Percentiles rank a stretch among this genome's conserved stretches.
These are phyloP conservation scores for Colletes gigas DNA, from an alignment of 1,140 invertebrate species.

Conservation along the genomic window DNA sequence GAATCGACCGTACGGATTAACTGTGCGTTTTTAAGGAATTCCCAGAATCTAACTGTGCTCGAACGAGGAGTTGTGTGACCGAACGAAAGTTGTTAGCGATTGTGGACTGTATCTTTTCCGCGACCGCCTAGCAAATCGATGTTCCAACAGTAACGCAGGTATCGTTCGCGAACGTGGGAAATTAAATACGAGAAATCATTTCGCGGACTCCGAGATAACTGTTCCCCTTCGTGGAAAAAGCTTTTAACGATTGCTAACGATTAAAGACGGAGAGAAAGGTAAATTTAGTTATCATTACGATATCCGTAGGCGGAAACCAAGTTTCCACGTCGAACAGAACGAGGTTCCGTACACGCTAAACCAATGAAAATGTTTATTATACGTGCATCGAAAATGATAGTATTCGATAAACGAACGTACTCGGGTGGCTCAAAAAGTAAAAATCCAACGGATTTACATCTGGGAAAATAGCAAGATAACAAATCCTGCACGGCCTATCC, in stretches of 20 bases:
- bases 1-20: constrained; percentile 7
- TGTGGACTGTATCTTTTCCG: not conserved
- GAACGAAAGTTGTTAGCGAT: constrained; percentile 1
- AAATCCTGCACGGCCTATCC: no score
- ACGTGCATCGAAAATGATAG: no score
- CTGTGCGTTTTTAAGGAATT: constrained; percentile 32
- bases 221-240: not conserved
- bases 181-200: not conserved
- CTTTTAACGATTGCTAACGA: not conserved
- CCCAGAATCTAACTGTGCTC: constrained; percentile 2
- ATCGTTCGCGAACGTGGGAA: not conserved
- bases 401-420: no score
- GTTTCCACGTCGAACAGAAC: not conserved
- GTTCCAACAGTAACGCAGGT: not conserved
- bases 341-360: no score
- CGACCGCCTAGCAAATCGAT: not conserved
- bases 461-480: no score
- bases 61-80: not conserved
- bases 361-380: no score
- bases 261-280: not conserved
- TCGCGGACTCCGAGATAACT: not conserved
- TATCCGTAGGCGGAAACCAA: not conserved
- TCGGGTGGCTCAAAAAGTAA: no score
- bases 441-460: no score
- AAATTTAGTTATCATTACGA: not conserved